Evolutionary conservation across 2,797 vertebrate genomes (phyloP).

Genomic region (Enteromius viviparus): DNA sequence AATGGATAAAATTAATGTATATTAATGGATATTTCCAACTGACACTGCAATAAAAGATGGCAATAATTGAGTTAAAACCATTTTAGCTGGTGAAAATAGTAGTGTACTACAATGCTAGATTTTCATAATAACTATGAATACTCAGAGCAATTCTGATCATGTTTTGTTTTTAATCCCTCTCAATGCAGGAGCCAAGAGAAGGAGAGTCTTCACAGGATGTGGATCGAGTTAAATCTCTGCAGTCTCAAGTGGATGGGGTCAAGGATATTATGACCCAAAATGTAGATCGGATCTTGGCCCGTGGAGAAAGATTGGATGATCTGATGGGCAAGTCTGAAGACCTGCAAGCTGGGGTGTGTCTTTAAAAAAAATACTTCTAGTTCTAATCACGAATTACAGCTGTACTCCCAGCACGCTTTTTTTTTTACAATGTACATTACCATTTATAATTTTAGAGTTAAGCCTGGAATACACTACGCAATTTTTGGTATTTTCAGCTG

Average conservation of each 20-base stretch:
- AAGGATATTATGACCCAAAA: conserved; percentile 92
- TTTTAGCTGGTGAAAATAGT: too few relatives aligned
- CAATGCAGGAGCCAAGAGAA: conserved; percentile 71
- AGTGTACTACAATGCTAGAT: too few relatives aligned
- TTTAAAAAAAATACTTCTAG: neutral
- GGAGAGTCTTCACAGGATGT: conserved; percentile 55
- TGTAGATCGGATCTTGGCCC: conserved; percentile 91
- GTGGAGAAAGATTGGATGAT: conserved; percentile 90
- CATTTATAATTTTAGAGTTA: neutral
- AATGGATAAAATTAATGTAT: too few relatives aligned
- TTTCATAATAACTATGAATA: neutral
- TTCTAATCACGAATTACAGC: neutral
- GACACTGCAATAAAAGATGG: too few relatives aligned
- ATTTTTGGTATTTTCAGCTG: too few relatives aligned
- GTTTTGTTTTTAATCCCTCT: neutral
- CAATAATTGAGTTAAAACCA: too few relatives aligned
- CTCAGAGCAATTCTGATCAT: neutral
- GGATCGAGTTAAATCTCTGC: conserved; percentile 78
- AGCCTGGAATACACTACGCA: too few relatives aligned
- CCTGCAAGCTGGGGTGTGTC: conserved; percentile 85
- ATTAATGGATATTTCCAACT: too few relatives aligned
- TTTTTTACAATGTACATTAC: neutral
- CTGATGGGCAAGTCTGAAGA: conserved; percentile 91
- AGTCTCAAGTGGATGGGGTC: conserved; percentile 88
- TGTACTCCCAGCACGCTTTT: neutral